phyloP scores from a whole-genome alignment of 2,113 vertebrate species.

The Python bivittatus region DNA sequence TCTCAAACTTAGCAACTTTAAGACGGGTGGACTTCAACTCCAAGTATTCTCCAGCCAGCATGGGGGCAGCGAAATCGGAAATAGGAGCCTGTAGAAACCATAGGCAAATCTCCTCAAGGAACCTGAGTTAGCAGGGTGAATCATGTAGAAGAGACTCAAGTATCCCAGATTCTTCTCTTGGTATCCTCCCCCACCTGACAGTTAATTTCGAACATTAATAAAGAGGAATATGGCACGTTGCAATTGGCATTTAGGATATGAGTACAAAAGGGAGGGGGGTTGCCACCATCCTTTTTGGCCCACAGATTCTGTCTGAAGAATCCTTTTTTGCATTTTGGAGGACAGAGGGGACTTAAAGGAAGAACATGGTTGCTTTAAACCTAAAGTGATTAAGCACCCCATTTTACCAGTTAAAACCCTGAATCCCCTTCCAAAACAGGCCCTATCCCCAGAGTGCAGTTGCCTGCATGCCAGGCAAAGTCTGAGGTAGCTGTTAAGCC shows the following conservation, averaged over 20 bases:
- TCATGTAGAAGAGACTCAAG: neutral
- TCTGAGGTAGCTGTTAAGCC: neutral
- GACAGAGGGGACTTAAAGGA: neutral
- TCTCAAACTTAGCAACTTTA: too few species aligned
- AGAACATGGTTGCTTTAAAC: neutral
- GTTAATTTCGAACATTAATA: neutral
- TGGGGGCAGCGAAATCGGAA: neutral
- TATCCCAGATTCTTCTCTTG: neutral
- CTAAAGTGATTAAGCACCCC: neutral
- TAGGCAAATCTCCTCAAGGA: neutral
- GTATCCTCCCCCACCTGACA: neutral
- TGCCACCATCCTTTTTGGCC: neutral
- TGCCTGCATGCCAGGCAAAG: neutral
- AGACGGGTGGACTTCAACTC: too few species aligned
- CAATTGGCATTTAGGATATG: neutral
- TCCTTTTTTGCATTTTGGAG: neutral
- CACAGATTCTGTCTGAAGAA: neutral
- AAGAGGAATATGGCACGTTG: neutral
- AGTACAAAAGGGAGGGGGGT: neutral
- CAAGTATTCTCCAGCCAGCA: too few species aligned
- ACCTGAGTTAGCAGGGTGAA: neutral
- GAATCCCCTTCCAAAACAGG: neutral
- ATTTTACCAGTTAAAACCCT: neutral
- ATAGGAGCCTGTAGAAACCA: neutral
- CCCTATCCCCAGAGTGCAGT: neutral